Evolutionary conservation across 2,113 vertebrate genomes (phyloP), one percentile per base, ranked within the genome.

Genomic region (Mionectes macconnelli): DNA sequence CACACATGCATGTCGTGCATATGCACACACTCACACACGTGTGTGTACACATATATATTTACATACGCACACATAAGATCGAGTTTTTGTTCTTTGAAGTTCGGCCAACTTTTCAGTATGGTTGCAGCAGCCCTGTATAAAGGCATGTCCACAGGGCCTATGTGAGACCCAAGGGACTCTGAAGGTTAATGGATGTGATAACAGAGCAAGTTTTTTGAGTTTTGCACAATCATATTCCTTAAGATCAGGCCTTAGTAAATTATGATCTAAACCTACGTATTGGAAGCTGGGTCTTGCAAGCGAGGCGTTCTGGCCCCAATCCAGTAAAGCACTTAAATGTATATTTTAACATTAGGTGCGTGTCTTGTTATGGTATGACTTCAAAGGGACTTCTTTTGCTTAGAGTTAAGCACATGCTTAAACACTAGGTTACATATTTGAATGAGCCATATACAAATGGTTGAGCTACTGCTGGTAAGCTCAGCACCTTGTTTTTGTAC

Each of bases 41-140:
- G 2, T 52, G 4, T 55, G 1, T 42, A 2, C 8, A 53, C 23
- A 50, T 14, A n/a, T 3, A 30, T 33, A 50, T 33, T 25, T 3
- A 28, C 33, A 57, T 21, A 24, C 27, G 55, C 1, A 56, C 47
- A 84, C 24, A 17, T 31, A 57, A 80, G 78, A 87, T 93, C 39
- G 82, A 20, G 28, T 11, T 76, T 63, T 49, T 49, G 13, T 66
- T 63, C 95, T 97, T 95, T 97, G 94, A 96, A 96, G 88, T 55
- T 52, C 49, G 69, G 59, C 89, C 95, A 95, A 4, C 31, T 85
- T 76, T 82, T 80, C 39, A 1, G 35, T 19, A 40, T 68, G 90
- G 57, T 92, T 93, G 73, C 70, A 47, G 53, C 49, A 96, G 24
- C 53, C 1, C 0, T 45, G 35, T 63, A 8, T 79, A 82, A 94